Conservation (phyloP, 2,888 invertebrate genomes). For the Parnassius mnemosyne region DNA sequence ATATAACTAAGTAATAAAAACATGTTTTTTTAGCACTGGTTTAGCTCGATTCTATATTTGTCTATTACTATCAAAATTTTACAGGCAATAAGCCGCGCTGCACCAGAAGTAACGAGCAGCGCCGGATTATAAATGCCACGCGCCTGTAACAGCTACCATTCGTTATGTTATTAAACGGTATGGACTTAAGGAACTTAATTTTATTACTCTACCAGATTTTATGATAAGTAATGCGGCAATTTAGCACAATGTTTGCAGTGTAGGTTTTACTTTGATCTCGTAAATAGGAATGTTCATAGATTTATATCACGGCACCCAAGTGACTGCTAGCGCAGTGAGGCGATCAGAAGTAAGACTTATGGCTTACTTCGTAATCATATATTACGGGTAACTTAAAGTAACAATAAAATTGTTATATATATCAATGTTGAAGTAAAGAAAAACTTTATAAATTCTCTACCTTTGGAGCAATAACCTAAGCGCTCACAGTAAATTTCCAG, state of each 20-base stretch:
- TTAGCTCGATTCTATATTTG: neutral
- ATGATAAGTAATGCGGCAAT: neutral
- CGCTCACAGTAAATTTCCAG: too few relatives aligned
- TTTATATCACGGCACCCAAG: too few relatives aligned
- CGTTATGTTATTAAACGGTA: slow-evolving; percentile 12
- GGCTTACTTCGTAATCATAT: too few relatives aligned
- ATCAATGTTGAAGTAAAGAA: too few relatives aligned
- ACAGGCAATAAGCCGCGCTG: slow-evolving; percentile 29
- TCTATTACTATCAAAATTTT: neutral
- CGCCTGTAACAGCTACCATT: slow-evolving; percentile 9
- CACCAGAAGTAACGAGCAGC: slow-evolving; percentile 29
- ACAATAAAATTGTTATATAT: too few relatives aligned
- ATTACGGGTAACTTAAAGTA: too few relatives aligned
- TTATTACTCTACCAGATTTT: slow-evolving; percentile 1
- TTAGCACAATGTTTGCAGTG: neutral
- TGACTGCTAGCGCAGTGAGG: too few relatives aligned
- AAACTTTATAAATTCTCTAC: too few relatives aligned
- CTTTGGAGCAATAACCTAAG: too few relatives aligned
- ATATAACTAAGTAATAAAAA: neutral
- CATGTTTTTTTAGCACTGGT: neutral
- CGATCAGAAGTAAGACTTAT: too few relatives aligned
- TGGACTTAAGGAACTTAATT: slow-evolving; percentile 9
- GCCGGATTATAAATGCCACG: slow-evolving; percentile 30
- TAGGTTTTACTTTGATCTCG: neutral
- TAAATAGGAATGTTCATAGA: neutral